A percentile compares a stretch with the other conserved stretches of the same genome.
phyloP scores from a whole-genome alignment of 2,113 vertebrate genomes.

The Strix uralensis region DNA sequence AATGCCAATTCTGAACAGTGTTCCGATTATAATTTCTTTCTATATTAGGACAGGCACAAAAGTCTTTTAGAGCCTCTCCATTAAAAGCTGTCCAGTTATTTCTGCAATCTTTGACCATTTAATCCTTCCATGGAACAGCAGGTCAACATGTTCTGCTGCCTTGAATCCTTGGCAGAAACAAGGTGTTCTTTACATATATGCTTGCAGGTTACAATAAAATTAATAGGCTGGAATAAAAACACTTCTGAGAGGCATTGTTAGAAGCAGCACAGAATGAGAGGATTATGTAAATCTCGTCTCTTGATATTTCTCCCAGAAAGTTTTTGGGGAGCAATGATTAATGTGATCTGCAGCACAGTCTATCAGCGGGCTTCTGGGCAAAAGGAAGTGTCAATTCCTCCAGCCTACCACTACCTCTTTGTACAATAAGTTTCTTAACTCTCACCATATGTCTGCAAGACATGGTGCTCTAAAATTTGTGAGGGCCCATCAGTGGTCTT shows the following conservation, averaged over 20 bases:
- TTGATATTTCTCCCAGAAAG: neutral
- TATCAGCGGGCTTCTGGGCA: neutral
- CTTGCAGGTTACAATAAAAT: neutral
- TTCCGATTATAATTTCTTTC: constrained; percentile 41
- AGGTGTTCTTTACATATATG: neutral
- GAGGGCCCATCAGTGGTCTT: neutral
- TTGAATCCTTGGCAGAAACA: constrained; percentile 7
- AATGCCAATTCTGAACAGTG: constrained; percentile 28
- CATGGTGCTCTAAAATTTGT: neutral
- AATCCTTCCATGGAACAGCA: neutral
- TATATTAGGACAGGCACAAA: constrained; percentile 29
- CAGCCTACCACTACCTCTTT: neutral
- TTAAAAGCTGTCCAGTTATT: constrained; percentile 6
- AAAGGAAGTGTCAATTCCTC: neutral
- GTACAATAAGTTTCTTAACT: neutral
- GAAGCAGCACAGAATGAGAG: neutral
- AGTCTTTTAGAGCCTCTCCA: neutral
- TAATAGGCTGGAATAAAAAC: neutral
- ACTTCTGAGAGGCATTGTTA: neutral
- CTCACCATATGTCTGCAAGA: neutral
- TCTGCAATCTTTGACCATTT: neutral
- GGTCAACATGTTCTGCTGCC: neutral
- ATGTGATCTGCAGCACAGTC: neutral
- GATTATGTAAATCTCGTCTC: neutral
- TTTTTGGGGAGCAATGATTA: neutral